Evolutionary conservation across 2,888 invertebrate species (phyloP), one percentile per base, ranked within the genome.

Genomic region (Hoplodrina blanda): DNA sequence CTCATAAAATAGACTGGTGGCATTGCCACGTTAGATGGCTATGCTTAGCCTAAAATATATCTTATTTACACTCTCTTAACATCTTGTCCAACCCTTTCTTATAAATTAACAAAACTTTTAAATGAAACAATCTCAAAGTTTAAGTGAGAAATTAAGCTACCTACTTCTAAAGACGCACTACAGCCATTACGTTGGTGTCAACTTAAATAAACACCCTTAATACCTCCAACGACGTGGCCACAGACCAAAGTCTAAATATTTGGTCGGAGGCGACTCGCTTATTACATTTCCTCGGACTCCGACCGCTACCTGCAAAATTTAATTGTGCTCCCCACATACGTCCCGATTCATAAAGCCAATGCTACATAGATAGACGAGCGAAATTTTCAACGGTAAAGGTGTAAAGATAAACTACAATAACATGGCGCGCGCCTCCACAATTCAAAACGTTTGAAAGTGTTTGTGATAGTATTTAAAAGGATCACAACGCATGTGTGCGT

Each of bases 211-310:
- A 78, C 65, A 72, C 55, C 61, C 69, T 67, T 76, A 77, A 80
- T 79, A 72, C 65, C 89, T 87, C 87, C 74, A 44, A 62, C 82
- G 79, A 76, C 81, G 82, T 84, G 86, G 85, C 89, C 89, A 78
- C 86, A 79, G 76, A 73, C 80, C 81, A 64, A 69, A 85, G 78
- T 89, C 91, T 88, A 94, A 94, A 94, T 93, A 93, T 94, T 94
- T 94, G 92, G 91, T 91, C 84, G 87, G 87, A 85, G 88, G 90
- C 87, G 85, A 91, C 89, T 88, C 93, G 91, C 91, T 93, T 94
- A 94, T 94, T 94, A 93, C 93, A 91, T 95, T 94, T 91, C 85
- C 91, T 92, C 89, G 90, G 91, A 89, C 89, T 87, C 80, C 82
- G 84, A 83, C 87, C 69, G 49, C 72, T 87, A 90, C 92, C 90